Base-by-base conservation (phyloP, 2,888 invertebrate species). In the Papilio demoleus region DNA sequence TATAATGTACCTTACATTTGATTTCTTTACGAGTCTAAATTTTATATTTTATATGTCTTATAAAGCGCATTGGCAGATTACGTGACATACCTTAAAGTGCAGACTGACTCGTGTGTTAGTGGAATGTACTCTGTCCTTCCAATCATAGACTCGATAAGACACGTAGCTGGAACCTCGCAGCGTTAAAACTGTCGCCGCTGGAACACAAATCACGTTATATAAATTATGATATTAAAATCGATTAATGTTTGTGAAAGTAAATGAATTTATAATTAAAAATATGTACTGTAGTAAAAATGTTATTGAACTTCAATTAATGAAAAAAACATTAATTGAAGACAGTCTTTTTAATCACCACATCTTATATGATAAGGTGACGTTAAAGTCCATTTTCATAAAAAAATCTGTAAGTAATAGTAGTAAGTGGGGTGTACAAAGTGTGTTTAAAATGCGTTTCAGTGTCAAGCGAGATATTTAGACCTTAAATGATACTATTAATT, bases 111-210 rank as follows among this genome's bases (percentile, higher is more conserved):
- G 94, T 71, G 97, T 97, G 56, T 95, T 95, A 58, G 97, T 96
- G 0, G 97, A 97, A 83, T 98, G 97, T 14, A 97, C 97, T 69
- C 97, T 94, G 84, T 97, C 97, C 85, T 97, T 97, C 97, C 97
- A 97, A 79, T 97, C 97, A 86, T 98, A 98, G 60, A 98, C 96
- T 69, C 97, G 94, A 87, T 98, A 98, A 0, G 97, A 97, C 27
- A 98, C 96, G 91, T 97, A 98, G 67, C 98, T 98, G 53, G 98
- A 97, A 0, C 98, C 98, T 72, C 97, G 94, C 31, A 98, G 90
- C 0, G 98, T 98, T 72, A 98, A 93, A 71, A 96, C 94, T 1
- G 98, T 97, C 38, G 97, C 96, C 85, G 96, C 98, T 98, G 88
- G n/a, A n/a, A n/a, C 68, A 83, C 60, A 67, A 38, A 53, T 73